Percentiles rank a stretch among this genome's conserved stretches.
Evolutionary conservation across 2,888 invertebrate species (phyloP).

Genomic region (Idaea dimidiata): DNA sequence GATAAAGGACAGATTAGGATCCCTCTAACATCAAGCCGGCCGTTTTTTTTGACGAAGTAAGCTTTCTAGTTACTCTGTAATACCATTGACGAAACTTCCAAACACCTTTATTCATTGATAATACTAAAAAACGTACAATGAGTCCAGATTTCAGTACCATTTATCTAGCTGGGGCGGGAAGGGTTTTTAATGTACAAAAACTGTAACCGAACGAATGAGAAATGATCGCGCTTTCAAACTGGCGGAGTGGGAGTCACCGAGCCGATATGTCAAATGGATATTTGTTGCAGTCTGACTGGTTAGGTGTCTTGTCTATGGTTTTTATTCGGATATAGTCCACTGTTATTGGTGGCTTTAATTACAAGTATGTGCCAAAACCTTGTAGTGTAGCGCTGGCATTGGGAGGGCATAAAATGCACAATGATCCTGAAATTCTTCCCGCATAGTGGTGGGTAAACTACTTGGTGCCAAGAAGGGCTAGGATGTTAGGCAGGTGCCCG

Average conservation of each 20-base stretch:
- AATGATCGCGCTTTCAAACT: slow-evolving; percentile 26
- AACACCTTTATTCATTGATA: background rate
- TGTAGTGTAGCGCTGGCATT: too few relatives aligned
- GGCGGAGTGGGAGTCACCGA: slow-evolving; percentile 2
- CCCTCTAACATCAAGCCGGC: too few relatives aligned
- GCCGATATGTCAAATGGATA: background rate
- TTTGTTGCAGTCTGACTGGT: background rate
- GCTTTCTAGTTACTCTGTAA: too few relatives aligned
- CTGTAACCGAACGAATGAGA: slow-evolving; percentile 20
- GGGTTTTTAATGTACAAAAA: slow-evolving; percentile 27
- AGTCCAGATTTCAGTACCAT: background rate
- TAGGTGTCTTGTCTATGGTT: background rate
- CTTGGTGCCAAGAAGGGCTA: too few relatives aligned
- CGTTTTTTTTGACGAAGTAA: too few relatives aligned
- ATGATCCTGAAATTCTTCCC: too few relatives aligned
- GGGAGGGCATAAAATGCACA: too few relatives aligned
- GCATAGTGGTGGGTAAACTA: too few relatives aligned
- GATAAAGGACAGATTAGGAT: too few relatives aligned
- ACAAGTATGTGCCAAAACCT: too few relatives aligned
- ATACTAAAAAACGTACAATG: background rate
- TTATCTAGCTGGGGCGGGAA: slow-evolving; percentile 2
- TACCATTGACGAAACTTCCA: slow-evolving; percentile 3
- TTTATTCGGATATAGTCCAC: background rate
- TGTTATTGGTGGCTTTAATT: too few relatives aligned
- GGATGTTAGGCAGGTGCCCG: too few relatives aligned